Conservation (phyloP, 2,797 vertebrate species). For the Chiloscyllium punctatum region DNA sequence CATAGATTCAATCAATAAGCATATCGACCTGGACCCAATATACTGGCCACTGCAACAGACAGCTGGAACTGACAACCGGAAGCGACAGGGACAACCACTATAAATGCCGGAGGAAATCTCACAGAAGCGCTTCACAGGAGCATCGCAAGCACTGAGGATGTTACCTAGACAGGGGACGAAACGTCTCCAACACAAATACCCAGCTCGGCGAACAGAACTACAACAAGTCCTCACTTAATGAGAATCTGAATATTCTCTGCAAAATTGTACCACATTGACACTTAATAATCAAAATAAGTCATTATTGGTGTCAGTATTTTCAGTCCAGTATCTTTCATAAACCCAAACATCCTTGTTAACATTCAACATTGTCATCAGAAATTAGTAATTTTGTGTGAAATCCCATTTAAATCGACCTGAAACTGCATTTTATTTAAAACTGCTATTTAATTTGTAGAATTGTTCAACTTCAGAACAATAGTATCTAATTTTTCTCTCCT, state of each 20-base stretch:
- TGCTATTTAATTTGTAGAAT: not conserved
- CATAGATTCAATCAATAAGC: too few relatives aligned
- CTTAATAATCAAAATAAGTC: not conserved
- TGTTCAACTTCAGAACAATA: not conserved
- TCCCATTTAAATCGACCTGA: not conserved
- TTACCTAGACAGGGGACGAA: too few relatives aligned
- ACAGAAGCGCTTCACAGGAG: too few relatives aligned
- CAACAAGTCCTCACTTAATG: not conserved
- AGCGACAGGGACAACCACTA: too few relatives aligned
- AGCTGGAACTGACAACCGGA: too few relatives aligned
- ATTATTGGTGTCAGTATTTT: not conserved
- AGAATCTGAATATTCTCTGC: not conserved
- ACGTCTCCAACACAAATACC: too few relatives aligned
- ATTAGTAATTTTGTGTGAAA: not conserved
- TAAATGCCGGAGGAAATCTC: too few relatives aligned
- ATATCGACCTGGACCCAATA: too few relatives aligned
- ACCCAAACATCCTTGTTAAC: not conserved
- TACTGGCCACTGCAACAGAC: too few relatives aligned
- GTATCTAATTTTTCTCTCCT: slow-evolving; percentile 45
- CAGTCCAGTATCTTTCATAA: not conserved
- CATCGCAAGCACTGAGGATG: too few relatives aligned
- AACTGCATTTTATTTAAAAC: not conserved
- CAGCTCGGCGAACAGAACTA: too few relatives aligned
- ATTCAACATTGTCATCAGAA: not conserved
- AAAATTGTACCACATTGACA: not conserved